These are phyloP conservation scores for Hoplostethus mediterraneus DNA, from an alignment of 2,797 vertebrate species.

Conservation along the genomic window DNA sequence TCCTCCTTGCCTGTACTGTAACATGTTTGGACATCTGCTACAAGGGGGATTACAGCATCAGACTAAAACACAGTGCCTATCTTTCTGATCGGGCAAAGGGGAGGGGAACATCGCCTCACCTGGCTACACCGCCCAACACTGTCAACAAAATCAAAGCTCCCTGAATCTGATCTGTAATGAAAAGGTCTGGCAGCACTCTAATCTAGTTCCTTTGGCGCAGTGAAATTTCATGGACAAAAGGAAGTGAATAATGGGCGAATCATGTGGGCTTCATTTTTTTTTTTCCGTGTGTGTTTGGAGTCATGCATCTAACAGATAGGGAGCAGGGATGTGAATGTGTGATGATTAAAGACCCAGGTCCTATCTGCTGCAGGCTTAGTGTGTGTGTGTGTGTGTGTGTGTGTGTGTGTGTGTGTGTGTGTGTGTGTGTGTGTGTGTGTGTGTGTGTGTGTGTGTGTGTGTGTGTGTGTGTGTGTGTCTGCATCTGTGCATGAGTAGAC, in stretches of 20 bases:
- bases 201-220: conserved; percentile 9
- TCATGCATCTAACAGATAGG: conserved; percentile 63
- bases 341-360: conserved; percentile 77
- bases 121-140: conserved; percentile 51
- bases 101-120: conserved; percentile 68
- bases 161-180: conserved; percentile 17
- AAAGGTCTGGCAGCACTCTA: conserved; percentile 19
- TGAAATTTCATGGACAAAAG: conserved; percentile 36
- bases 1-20: conserved; percentile 44
- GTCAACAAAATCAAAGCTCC: conserved; percentile 45
- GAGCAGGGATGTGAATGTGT: conserved; percentile 74
- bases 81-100: conserved; percentile 65
- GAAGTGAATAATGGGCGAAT: conserved; percentile 37
- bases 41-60: conserved; percentile 58
- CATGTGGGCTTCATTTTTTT: conserved; percentile 58
- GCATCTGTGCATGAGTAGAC: no score
- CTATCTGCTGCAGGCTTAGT: conserved; percentile 56
- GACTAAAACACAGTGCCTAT: conserved; percentile 55
- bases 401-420: no score
- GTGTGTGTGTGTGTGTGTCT: conserved; percentile 29
- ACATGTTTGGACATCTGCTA: conserved; percentile 77
- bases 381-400: conserved; percentile 17
- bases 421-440: conserved; percentile 22
- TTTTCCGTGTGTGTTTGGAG: conserved; percentile 55
- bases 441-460: conserved; percentile 48